phyloP scores from a whole-genome alignment of 2,113 vertebrate genomes.

The Tricholaema leucomelas region DNA sequence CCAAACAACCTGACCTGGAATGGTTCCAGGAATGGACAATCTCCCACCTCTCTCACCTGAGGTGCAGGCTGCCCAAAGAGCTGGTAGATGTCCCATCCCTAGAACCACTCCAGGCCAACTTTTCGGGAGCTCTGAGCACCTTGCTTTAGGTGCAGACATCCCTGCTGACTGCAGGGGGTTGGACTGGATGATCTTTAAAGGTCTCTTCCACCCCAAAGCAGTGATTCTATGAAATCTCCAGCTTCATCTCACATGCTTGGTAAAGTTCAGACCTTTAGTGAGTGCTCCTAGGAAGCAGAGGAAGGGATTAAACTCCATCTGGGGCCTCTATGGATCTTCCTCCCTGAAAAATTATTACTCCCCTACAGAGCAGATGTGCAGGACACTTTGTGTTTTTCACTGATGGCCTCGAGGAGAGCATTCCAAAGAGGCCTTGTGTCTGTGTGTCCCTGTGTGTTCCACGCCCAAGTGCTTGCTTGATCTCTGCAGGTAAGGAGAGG shows the following conservation, averaged over 20 bases:
- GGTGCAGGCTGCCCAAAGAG: no score
- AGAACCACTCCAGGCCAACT: no score
- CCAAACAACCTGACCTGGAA: no score
- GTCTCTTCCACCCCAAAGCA: no score
- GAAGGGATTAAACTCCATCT: neutral
- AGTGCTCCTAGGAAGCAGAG: neutral
- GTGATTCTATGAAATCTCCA: neutral
- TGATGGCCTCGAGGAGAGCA: neutral
- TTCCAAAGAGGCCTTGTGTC: neutral
- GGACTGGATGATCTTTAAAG: no score
- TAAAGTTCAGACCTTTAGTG: neutral
- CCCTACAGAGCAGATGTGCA: neutral
- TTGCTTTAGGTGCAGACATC: no score
- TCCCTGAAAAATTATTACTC: neutral
- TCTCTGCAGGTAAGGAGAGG: neutral
- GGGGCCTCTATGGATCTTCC: neutral
- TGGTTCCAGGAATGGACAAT: no score
- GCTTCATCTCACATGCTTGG: neutral
- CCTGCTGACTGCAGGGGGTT: no score
- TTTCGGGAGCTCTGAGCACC: no score
- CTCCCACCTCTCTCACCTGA: no score
- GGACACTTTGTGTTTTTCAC: neutral
- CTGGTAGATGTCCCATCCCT: no score
- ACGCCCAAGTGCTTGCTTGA: neutral
- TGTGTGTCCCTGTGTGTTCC: rapidly evolving